A percentile compares a stretch with the other conserved stretches of the same genome.
Conservation (phyloP, 1,140 invertebrate species). For the Antheraea mylitta region DNA sequence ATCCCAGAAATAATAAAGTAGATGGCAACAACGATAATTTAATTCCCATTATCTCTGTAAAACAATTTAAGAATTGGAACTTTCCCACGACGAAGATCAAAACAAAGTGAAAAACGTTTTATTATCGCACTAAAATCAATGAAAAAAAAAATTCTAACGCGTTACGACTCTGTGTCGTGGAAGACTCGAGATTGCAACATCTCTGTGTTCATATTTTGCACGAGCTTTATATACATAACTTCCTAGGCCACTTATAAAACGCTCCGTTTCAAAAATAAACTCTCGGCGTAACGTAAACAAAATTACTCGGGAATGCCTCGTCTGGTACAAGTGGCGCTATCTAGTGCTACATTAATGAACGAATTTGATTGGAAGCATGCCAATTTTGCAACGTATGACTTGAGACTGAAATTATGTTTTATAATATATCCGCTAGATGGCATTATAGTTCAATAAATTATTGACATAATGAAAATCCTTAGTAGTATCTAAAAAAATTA, state of each 20-base stretch:
- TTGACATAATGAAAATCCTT: too few species aligned
- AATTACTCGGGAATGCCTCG: conserved; percentile 17
- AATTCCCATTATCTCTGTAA: conserved; percentile 8
- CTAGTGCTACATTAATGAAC: conserved; percentile 23
- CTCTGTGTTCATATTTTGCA: conserved; percentile 35
- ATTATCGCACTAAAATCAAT: conserved; percentile 23
- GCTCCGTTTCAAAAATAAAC: conserved; percentile 69
- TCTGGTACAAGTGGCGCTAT: conserved; percentile 42
- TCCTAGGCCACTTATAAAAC: conserved; percentile 68
- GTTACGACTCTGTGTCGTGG: conserved; percentile 27
- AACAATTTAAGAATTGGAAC: conserved; percentile 19
- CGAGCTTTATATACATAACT: conserved; percentile 49
- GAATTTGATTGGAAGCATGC: conserved; percentile 24
- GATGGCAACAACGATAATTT: conserved; percentile 10
- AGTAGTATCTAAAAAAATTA: too few species aligned
- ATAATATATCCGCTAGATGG: conserved; percentile 31
- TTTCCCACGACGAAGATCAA: conserved; percentile 22
- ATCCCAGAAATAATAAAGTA: background rate
- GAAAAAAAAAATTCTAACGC: conserved; percentile 20
- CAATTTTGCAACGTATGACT: conserved; percentile 22
- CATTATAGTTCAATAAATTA: conserved; percentile 2
- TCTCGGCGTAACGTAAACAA: conserved; percentile 42
- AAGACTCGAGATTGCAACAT: conserved; percentile 43
- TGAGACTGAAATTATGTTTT: conserved; percentile 8
- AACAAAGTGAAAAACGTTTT: conserved; percentile 27